Percentiles rank a stretch among this genome's conserved stretches.
Conservation (phyloP, 1,140 invertebrate genomes). For the Trialeurodes vaporariorum region DNA sequence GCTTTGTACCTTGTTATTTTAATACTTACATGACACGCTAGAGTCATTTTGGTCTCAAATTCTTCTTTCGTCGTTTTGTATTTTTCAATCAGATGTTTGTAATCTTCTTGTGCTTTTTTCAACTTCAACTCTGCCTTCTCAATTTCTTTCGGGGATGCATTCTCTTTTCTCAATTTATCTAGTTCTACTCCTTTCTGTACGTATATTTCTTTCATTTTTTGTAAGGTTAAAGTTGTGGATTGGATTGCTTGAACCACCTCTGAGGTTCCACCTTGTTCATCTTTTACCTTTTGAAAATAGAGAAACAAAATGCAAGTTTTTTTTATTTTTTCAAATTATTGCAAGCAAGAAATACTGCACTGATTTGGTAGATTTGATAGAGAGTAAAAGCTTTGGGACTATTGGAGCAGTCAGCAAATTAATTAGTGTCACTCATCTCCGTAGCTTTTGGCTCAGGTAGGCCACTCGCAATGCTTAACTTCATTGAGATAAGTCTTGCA, state of each 20-base stretch:
- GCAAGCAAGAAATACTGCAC: too few relatives aligned
- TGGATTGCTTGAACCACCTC: slow-evolving; percentile 83
- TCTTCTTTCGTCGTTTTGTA: slow-evolving; percentile 73
- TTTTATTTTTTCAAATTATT: too few relatives aligned
- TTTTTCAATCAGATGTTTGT: slow-evolving; percentile 77
- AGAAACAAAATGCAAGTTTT: slow-evolving; percentile 11
- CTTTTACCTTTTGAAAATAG: slow-evolving; percentile 58
- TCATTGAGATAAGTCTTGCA: too few relatives aligned
- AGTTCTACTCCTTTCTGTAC: slow-evolving; percentile 68
- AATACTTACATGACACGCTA: slow-evolving; percentile 71
- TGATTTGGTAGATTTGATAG: too few relatives aligned
- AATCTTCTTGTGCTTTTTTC: slow-evolving; percentile 89
- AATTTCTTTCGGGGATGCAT: slow-evolving; percentile 75
- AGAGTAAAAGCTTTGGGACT: too few relatives aligned
- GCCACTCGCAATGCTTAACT: too few relatives aligned
- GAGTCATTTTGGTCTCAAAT: slow-evolving; percentile 88
- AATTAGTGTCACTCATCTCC: too few relatives aligned
- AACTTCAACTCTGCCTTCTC: slow-evolving; percentile 87
- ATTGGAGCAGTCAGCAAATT: too few relatives aligned
- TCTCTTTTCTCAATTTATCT: slow-evolving; percentile 81
- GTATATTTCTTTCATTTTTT: slow-evolving; percentile 85
- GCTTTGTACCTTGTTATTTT: too few relatives aligned
- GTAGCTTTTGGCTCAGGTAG: too few relatives aligned
- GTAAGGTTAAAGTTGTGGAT: slow-evolving; percentile 67
- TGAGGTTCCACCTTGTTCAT: slow-evolving; percentile 79